Conservation (phyloP, 2,797 vertebrate species). For the Chelon auratus region DNA sequence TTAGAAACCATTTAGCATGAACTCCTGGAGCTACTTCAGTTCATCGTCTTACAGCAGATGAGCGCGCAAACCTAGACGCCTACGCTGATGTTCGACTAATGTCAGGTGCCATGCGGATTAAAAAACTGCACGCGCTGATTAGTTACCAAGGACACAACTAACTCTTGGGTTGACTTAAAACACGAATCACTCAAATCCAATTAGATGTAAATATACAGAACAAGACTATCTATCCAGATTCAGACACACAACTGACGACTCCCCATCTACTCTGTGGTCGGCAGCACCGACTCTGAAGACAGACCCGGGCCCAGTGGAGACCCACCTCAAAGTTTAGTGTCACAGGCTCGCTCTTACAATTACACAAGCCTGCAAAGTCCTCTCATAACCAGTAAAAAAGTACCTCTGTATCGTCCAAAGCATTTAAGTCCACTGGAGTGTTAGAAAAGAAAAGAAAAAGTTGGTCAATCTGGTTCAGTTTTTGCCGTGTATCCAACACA, state of each 20-base stretch:
- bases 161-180: slow-evolving; percentile 56
- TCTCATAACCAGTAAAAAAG: slow-evolving; percentile 54
- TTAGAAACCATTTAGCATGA: slow-evolving; percentile 14
- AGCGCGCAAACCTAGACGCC: slow-evolving; percentile 3
- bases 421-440: slow-evolving; percentile 33
- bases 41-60: neutral
- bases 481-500: slow-evolving; percentile 7
- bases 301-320: slow-evolving; percentile 3
- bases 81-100: slow-evolving; percentile 10
- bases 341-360: slow-evolving; percentile 17
- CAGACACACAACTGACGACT: neutral
- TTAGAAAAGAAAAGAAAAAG: neutral
- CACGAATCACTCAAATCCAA: slow-evolving; percentile 38
- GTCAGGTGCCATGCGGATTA: slow-evolving; percentile 41
- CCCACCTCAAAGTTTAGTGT: slow-evolving; percentile 28
- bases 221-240: slow-evolving; percentile 21
- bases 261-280: neutral
- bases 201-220: slow-evolving; percentile 19
- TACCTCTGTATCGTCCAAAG: slow-evolving; percentile 24
- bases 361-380: slow-evolving; percentile 16
- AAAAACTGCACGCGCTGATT: slow-evolving; percentile 47
- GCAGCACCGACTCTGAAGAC: neutral
- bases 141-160: slow-evolving; percentile 13
- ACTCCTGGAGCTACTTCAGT: slow-evolving; percentile 12
- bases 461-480: slow-evolving; percentile 29